A percentile compares a stretch with the other conserved stretches of the same genome.
Conservation (phyloP, 2,113 vertebrate species). For the Myotis davidii region DNA sequence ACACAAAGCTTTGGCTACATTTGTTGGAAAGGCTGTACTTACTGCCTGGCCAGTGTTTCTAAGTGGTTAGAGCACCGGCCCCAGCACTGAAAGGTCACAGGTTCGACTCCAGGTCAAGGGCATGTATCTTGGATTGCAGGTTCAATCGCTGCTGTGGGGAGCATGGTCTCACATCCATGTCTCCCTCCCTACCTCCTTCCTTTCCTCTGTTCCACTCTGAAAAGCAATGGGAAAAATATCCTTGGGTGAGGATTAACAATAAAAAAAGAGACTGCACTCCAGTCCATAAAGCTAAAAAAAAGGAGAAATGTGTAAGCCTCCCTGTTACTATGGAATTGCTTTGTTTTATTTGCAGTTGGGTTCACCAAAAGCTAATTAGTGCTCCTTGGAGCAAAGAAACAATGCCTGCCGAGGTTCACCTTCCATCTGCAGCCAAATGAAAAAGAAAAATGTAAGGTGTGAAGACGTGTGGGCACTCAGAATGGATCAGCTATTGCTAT, state of each 20-base stretch:
- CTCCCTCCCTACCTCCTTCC: no score
- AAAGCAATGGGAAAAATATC: no score
- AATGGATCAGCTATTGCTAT: conserved; percentile 81
- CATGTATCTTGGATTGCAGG: no score
- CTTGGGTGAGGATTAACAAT: no score
- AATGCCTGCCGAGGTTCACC: conserved; percentile 59
- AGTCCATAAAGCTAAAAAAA: neutral
- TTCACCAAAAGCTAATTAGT: conserved; percentile 80
- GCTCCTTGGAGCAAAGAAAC: conserved; percentile 68
- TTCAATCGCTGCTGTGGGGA: no score
- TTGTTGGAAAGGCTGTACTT: neutral
- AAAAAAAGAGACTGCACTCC: neutral
- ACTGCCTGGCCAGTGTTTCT: no score
- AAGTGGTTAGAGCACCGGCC: no score
- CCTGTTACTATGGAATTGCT: conserved; percentile 69
- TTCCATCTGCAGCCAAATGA: conserved; percentile 74
- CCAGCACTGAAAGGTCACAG: no score
- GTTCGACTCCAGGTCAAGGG: no score
- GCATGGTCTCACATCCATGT: no score
- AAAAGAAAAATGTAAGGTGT: conserved; percentile 74
- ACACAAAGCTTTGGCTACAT: neutral
- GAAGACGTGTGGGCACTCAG: conserved; percentile 67
- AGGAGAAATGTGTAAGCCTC: conserved; percentile 23
- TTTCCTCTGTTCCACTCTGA: no score
- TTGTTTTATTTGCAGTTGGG: conserved; percentile 72